A percentile compares a stretch with the other conserved stretches of the same genome.
phyloP scores from a whole-genome alignment of 1,140 invertebrate genomes.

The Marisa cornuarietis region DNA sequence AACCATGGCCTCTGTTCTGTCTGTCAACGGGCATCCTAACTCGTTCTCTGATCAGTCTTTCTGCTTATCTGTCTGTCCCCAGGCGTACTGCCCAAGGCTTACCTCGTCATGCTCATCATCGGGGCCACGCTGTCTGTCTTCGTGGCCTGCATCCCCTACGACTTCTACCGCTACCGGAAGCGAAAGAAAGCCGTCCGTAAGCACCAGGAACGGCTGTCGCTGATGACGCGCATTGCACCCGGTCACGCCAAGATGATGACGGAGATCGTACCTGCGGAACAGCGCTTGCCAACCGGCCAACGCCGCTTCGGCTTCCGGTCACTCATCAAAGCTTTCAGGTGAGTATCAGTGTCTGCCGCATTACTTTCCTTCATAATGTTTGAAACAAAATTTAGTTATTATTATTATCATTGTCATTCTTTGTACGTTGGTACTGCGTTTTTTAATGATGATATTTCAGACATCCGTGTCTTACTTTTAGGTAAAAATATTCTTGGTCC shows the following conservation, averaged over 20 bases:
- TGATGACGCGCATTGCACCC: conserved; percentile 37
- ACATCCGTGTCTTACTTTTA: no score
- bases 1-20: no score
- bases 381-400: no score
- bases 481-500: no score
- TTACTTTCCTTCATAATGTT: no score
- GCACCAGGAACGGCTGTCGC: conserved; percentile 35
- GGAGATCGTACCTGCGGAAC: neutral
- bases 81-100: conserved; percentile 37
- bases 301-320: conserved; percentile 17
- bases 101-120: conserved; percentile 40
- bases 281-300: conserved; percentile 1
- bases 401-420: no score
- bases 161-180: conserved; percentile 38
- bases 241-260: conserved; percentile 35
- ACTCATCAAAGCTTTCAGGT: conserved; percentile 11
- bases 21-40: no score
- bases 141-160: conserved; percentile 41
- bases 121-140: conserved; percentile 38
- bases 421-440: no score
- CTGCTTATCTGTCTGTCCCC: neutral
- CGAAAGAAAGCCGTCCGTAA: conserved; percentile 38
- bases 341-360: neutral
- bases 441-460: no score
- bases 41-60: no score